phyloP scores from a whole-genome alignment of 1,140 invertebrate genomes.

The Propsilocerus akamusi region DNA sequence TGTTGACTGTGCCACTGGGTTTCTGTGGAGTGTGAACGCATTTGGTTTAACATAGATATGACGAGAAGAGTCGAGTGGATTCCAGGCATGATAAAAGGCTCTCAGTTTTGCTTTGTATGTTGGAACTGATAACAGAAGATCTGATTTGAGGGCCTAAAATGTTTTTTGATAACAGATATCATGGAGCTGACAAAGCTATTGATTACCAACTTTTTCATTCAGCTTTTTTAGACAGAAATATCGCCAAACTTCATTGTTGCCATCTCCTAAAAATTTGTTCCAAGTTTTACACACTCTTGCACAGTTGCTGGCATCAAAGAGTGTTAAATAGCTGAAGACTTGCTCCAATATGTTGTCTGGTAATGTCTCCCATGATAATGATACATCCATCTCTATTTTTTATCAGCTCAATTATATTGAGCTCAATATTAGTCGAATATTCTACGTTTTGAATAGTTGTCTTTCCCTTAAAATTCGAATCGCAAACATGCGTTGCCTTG shows the following conservation, averaged over 20 bases:
- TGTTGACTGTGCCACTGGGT: constrained; percentile 96
- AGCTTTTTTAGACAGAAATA: constrained; percentile 75
- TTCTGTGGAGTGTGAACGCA: constrained; percentile 91
- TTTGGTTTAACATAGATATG: constrained; percentile 96
- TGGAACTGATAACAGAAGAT: constrained; percentile 71
- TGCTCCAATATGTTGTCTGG: constrained; percentile 86
- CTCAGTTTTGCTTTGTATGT: constrained; percentile 89
- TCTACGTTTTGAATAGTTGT: too few species aligned
- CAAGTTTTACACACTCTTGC: constrained; percentile 87
- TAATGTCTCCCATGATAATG: too few species aligned
- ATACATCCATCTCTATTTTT: too few species aligned
- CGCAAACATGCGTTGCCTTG: too few species aligned
- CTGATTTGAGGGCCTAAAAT: constrained; percentile 61
- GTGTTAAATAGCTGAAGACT: constrained; percentile 82
- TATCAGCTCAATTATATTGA: too few species aligned
- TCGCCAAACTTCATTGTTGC: constrained; percentile 92
- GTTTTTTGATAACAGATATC: background rate
- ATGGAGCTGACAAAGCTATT: background rate
- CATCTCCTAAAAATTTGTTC: constrained; percentile 78
- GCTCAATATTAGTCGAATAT: too few species aligned
- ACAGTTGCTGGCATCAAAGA: constrained; percentile 74
- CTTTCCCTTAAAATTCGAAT: too few species aligned
- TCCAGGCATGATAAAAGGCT: constrained; percentile 93
- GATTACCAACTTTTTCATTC: constrained; percentile 46
- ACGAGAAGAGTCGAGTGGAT: constrained; percentile 87